phyloP scores from a whole-genome alignment of 1,140 invertebrate genomes.

The Chymomyza costata region DNA sequence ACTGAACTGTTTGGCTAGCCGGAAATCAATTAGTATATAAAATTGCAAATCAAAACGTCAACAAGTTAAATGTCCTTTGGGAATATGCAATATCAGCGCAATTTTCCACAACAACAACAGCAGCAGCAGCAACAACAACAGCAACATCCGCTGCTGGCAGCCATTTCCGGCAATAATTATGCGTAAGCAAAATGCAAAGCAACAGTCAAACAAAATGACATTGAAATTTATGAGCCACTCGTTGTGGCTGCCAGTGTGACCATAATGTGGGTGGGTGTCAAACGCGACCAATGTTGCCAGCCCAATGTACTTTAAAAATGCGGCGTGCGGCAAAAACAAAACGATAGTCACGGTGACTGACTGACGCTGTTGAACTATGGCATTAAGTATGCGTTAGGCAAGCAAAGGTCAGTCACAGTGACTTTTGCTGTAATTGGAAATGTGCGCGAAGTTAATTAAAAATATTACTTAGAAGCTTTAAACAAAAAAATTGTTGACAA shows the following conservation, averaged over 20 bases:
- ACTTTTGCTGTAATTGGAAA: no score
- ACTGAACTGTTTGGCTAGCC: not conserved
- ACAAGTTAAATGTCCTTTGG: constrained; percentile 39
- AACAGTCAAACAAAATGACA: no score
- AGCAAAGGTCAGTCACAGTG: constrained; percentile 9
- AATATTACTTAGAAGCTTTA: no score
- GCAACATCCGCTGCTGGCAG: constrained; percentile 51
- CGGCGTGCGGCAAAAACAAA: no score
- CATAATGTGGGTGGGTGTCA: no score
- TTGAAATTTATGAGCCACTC: constrained; percentile 48
- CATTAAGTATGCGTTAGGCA: constrained; percentile 27
- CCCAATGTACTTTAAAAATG: no score
- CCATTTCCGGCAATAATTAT: constrained; percentile 61
- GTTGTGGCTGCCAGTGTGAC: no score
- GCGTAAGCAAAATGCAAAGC: constrained; percentile 63
- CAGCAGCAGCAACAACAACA: constrained; percentile 15
- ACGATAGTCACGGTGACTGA: no score
- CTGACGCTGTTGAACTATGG: constrained; percentile 12
- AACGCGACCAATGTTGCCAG: no score
- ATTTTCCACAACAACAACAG: constrained; percentile 27
- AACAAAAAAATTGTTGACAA: no score
- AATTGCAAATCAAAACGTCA: constrained; percentile 48
- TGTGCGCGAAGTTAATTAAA: no score
- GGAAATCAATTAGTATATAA: constrained; percentile 66
- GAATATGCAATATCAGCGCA: constrained; percentile 40